Base-by-base conservation (phyloP, 1,140 invertebrate genomes). In the Drosophila baimaii region DNA sequence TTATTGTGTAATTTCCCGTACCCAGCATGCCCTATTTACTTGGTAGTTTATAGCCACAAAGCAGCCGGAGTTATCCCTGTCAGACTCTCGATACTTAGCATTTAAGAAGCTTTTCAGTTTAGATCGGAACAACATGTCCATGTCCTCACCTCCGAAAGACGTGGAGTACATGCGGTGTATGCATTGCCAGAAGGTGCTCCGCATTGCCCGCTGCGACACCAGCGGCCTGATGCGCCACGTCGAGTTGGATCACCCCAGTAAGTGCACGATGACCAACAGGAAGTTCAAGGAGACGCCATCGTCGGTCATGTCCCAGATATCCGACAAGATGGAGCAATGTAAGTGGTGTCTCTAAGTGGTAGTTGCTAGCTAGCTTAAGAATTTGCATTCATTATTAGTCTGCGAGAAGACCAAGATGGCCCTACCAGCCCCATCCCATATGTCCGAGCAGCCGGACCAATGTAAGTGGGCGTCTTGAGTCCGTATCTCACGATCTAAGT, bases 151-250 rank as follows among this genome's bases (percentile, higher is more conserved):
- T 21, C 13, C 2, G 8, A 54, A 54, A n/a, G 51, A 79, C 17
- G 31, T 61, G 37, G 77, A 81, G 23, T 69, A 61, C 33, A 44
- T 91, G 35, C 79, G 90, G 8, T 91, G 90, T 15, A 46, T 91
- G 10, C 89, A 81, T 41, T 91, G 90, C 51, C 31, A 66, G 21
- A 88, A 91, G 62, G 75, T 81, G 17, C 57, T 91, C 0, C 52
- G 78, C 0, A 82, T 91, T 37, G 81, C 84, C 3, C 90, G 85
- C 13, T 90, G 81, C 41, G 90, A 91, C 31, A 84, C 85, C 10
- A 43, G 21, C 19, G 61, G 62, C 7, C 43, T 91, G 56, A 39
- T 91, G 15, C 49, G 46, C 4, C 90, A 91, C 52, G 80, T 91
- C 12, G 58, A 86, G 35, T 13, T 44, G 12, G 76, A 91, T 63